A percentile compares a stretch with the other conserved stretches of the same genome.
phyloP scores from a whole-genome alignment of 92 coral and sea anemone genomes.

The Palythoa grandis region DNA sequence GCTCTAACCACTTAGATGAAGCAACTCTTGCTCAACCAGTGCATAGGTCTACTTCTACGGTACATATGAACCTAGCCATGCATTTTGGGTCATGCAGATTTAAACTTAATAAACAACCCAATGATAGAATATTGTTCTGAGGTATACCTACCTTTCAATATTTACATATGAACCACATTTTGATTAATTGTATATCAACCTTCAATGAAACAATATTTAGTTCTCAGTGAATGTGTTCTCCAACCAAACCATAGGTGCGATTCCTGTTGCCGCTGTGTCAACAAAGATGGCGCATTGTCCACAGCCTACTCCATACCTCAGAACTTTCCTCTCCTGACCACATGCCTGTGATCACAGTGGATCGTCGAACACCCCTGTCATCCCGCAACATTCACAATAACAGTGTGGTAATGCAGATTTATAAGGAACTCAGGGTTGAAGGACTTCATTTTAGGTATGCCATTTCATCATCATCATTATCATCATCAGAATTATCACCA shows the following conservation, averaged over 20 bases:
- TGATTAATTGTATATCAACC: not conserved
- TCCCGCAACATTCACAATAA: conserved; percentile 71
- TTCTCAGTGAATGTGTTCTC: not conserved
- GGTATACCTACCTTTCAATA: too few relatives aligned
- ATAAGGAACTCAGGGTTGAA: conserved; percentile 78
- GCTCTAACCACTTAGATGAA: too few relatives aligned
- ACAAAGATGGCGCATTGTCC: conserved; percentile 89
- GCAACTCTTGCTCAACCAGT: too few relatives aligned
- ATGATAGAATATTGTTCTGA: too few relatives aligned
- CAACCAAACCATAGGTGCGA: conserved; percentile 50
- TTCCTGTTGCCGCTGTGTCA: conserved; percentile 92
- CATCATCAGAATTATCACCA: not conserved
- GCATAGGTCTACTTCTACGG: too few relatives aligned
- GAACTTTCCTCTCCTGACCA: conserved; percentile 92
- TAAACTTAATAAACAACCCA: too few relatives aligned
- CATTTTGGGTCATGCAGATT: too few relatives aligned
- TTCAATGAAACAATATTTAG: not conserved
- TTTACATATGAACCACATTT: too few relatives aligned
- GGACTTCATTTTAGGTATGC: conserved; percentile 87
- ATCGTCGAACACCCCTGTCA: conserved; percentile 74
- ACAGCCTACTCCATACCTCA: conserved; percentile 80
- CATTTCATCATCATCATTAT: not conserved
- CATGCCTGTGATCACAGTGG: conserved; percentile 90
- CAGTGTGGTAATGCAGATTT: conserved; percentile 84
- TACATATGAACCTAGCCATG: too few relatives aligned